Evolutionary conservation across 2,113 vertebrate genomes (phyloP).

Genomic region (Ictalurus furcatus): DNA sequence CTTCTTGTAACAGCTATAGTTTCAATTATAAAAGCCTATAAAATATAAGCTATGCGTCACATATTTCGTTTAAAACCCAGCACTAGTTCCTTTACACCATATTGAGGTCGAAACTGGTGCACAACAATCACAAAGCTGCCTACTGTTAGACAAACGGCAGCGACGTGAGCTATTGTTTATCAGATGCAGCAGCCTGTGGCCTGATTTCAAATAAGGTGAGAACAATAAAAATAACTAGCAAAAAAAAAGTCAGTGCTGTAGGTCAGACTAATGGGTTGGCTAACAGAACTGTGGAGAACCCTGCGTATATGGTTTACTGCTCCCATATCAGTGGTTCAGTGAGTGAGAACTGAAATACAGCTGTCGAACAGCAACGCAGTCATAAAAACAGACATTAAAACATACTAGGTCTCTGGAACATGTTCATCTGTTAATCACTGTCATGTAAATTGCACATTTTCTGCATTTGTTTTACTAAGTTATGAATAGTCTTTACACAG

Average conservation of each 20-base stretch:
- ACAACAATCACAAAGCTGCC: not conserved
- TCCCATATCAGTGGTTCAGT: not conserved
- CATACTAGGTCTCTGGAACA: not conserved
- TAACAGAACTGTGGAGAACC: not conserved
- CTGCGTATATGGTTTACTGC: not conserved
- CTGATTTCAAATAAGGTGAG: not conserved
- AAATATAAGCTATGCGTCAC: not conserved
- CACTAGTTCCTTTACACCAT: not conserved
- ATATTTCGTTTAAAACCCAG: not conserved
- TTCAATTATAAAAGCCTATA: not conserved
- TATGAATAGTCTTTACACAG: not conserved
- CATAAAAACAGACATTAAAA: not conserved
- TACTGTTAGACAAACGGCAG: not conserved
- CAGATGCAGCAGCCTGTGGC: not conserved
- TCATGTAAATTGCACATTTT: too few species aligned
- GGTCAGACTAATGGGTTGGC: not conserved
- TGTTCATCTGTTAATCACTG: not conserved
- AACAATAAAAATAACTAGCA: not conserved
- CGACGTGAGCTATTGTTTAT: not conserved
- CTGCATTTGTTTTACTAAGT: not conserved
- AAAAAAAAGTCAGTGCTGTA: not conserved
- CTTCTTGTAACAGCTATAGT: not conserved
- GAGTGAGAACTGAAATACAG: conserved; percentile 14
- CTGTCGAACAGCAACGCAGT: not conserved
- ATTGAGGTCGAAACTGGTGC: not conserved